Conservation (phyloP, 2,888 invertebrate species). For the Drosophila recens region DNA sequence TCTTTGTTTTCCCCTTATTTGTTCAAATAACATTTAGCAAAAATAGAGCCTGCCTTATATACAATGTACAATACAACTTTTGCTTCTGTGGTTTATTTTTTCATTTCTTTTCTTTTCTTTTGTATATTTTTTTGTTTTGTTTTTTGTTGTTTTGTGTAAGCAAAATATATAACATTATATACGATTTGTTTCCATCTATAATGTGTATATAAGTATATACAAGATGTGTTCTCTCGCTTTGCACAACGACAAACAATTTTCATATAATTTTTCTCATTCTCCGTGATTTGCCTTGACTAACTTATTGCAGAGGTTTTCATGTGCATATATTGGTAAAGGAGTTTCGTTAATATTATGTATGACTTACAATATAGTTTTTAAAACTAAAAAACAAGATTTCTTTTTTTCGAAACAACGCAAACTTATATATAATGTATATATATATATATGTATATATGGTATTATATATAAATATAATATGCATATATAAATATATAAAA, state of each 20-base stretch:
- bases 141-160: constrained; percentile 58
- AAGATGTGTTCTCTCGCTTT: constrained; percentile 44
- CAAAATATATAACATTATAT: constrained; percentile 71
- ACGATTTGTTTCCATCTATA: constrained; percentile 42
- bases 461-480: constrained; percentile 20
- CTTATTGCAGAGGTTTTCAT: constrained; percentile 74
- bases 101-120: constrained; percentile 28
- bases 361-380: constrained; percentile 69
- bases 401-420: constrained; percentile 75
- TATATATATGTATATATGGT: constrained; percentile 13
- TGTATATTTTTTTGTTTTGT: constrained; percentile 17
- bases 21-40: constrained; percentile 82
- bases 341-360: constrained; percentile 52
- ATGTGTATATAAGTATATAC: constrained; percentile 57
- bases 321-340: constrained; percentile 69
- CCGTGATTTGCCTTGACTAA: constrained; percentile 72
- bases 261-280: constrained; percentile 38
- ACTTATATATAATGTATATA: constrained; percentile 40
- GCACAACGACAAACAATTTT: constrained; percentile 64
- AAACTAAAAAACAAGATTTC: constrained; percentile 78
- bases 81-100: constrained; percentile 45
- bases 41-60: constrained; percentile 79
- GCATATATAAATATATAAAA: constrained; percentile 46
- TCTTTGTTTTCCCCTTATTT: constrained; percentile 74
- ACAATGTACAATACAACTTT: constrained; percentile 79